Percentiles rank a stretch among this genome's conserved stretches.
Evolutionary conservation across 2,888 invertebrate species (phyloP).

Genomic region (Pollenia amentaria): DNA sequence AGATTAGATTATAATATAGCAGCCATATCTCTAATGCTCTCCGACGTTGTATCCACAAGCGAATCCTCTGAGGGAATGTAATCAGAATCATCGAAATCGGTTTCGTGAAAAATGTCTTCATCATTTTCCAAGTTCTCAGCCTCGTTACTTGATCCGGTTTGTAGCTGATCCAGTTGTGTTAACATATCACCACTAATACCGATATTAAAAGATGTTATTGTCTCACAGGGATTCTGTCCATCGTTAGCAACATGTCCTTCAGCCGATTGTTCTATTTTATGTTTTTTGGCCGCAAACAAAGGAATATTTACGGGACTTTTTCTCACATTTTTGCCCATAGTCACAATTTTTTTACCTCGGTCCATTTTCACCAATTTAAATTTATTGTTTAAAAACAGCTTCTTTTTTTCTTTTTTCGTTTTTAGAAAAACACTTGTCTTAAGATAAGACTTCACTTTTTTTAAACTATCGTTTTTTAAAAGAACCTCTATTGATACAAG

Average conservation of each 20-base stretch:
- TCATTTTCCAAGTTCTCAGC: conserved; percentile 26
- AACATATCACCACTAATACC: neutral
- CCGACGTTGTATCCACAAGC: conserved; percentile 32
- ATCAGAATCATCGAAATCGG: conserved; percentile 38
- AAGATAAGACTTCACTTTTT: conserved; percentile 34
- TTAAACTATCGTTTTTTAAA: conserved; percentile 22
- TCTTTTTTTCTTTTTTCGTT: conserved; percentile 14
- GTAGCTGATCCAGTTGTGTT: too few relatives aligned
- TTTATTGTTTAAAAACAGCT: conserved; percentile 34
- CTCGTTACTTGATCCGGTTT: conserved; percentile 15
- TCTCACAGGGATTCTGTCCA: too few relatives aligned
- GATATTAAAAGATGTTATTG: too few relatives aligned
- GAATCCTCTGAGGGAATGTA: conserved; percentile 41
- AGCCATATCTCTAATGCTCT: conserved; percentile 36
- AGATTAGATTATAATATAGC: conserved; percentile 25
- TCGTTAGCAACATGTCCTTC: too few relatives aligned
- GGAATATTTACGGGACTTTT: too few relatives aligned
- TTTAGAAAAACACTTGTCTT: conserved; percentile 40
- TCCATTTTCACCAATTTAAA: conserved; percentile 23
- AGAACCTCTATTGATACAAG: conserved; percentile 21
- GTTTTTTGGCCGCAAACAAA: too few relatives aligned
- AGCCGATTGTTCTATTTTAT: too few relatives aligned
- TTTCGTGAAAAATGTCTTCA: conserved; percentile 48
- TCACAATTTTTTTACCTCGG: conserved; percentile 14
- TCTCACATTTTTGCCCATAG: conserved; percentile 7